Base-by-base conservation (phyloP, 2,113 vertebrate genomes). In the Pampusana beccarii region DNA sequence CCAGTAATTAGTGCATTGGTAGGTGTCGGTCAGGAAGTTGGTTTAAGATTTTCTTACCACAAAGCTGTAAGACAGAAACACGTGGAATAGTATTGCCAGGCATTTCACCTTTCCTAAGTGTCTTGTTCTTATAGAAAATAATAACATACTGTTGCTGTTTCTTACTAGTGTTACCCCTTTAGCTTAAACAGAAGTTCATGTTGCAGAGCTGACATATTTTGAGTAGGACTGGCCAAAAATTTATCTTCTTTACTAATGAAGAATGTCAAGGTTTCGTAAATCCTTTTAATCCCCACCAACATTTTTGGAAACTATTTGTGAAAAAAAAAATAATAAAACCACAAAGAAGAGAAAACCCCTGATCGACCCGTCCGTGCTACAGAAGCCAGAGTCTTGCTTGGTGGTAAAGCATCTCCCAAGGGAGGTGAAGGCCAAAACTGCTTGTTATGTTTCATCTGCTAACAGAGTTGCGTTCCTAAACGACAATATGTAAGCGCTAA, bases 1-100 rank as follows among this genome's bases (percentile, higher is more conserved):
- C 51, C 50, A 13, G 57, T 28, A 65, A 75, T 57, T 51, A 90
- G 34, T 33, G 6, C 34, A 5, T 36, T 1, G 3, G 56, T 16
- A 28, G 46, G 16, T 38, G 40, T 42, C 23, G 67, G 66, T 50
- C 46, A 42, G 81, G 78, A 74, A 60, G 70, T 5, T 53, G 42
- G 2, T 70, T 44, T 11, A n/a, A 85, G 71, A 33, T 74, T 70
- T 44, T 23, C 34, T 86, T 25, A 36, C 51, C 72, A 36, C 77
- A 57, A 54, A 56, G 51, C 1, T 0, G 25, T 28, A 23, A 87
- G 48, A 51, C 12, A 66, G 57, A 62, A 67, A 38, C 38, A 72
- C 1, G 1, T 0, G 6, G 60, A 77, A 36, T 5, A 3, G 24
- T 2, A 8, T 5, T 61, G 44, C 1, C 2, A 80, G 71, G 48